Evolutionary conservation across 1,140 invertebrate genomes (phyloP).

Genomic region (Diachasma alloeum): DNA sequence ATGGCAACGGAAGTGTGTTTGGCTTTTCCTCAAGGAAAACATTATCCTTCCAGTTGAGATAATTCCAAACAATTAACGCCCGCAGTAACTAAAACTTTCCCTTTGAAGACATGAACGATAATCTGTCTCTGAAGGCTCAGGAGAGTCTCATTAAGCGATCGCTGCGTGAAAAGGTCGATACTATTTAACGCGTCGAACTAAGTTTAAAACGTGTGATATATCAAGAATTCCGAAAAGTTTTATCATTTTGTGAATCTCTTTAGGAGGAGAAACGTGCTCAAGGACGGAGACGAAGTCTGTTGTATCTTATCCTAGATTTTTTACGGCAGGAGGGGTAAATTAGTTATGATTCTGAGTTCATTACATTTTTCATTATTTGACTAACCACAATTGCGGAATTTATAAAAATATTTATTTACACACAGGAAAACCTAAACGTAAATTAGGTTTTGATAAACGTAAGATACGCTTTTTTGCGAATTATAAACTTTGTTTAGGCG

Average conservation of each 20-base stretch:
- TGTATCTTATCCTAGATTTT: conserved; percentile 82
- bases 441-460: no score
- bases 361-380: conserved; percentile 24
- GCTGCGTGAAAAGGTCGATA: conserved; percentile 41
- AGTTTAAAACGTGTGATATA: background rate
- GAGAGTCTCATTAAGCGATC: conserved; percentile 14
- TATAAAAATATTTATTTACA: no score
- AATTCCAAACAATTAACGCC: background rate
- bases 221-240: background rate
- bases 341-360: conserved; percentile 25
- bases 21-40: background rate
- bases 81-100: background rate
- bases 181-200: background rate
- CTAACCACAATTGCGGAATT: background rate
- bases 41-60: background rate
- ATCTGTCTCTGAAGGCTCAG: conserved; percentile 31
- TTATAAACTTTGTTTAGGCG: no score
- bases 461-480: no score
- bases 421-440: no score
- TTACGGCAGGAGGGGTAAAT: conserved; percentile 76
- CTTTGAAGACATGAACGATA: conserved; percentile 21
- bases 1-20: background rate
- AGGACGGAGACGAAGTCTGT: conserved; percentile 75
- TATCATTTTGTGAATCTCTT: conserved; percentile 17
- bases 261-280: conserved; percentile 70